phyloP scores from a whole-genome alignment of 2,113 vertebrate species.

The Pandion haliaetus region DNA sequence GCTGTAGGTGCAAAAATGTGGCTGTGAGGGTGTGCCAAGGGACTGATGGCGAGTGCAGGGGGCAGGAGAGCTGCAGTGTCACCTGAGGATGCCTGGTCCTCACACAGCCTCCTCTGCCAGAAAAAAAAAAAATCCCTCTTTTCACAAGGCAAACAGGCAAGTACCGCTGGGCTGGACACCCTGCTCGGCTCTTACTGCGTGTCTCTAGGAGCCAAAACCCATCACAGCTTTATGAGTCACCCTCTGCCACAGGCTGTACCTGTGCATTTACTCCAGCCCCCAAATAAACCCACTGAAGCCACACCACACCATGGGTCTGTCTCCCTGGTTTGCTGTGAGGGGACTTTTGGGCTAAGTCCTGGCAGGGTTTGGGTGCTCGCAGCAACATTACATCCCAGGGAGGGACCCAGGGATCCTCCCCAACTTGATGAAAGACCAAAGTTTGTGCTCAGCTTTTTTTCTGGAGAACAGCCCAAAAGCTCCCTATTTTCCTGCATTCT shows the following conservation, averaged over 20 bases:
- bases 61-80: background rate
- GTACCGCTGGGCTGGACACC: accelerated
- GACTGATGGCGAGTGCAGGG: accelerated
- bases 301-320: accelerated
- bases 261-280: background rate
- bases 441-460: background rate
- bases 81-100: accelerated
- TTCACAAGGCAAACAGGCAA: background rate
- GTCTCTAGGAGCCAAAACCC: background rate
- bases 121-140: background rate
- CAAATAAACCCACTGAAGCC: too few relatives aligned
- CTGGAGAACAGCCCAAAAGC: background rate
- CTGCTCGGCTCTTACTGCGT: accelerated
- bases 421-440: background rate
- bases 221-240: background rate
- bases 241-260: background rate
- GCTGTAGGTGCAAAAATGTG: background rate
- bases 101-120: background rate
- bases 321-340: background rate
- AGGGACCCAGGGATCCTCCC: background rate
- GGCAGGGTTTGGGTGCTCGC: accelerated
- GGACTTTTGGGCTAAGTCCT: background rate
- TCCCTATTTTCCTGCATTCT: background rate
- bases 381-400: background rate
- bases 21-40: background rate